phyloP scores from a whole-genome alignment of 2,888 invertebrate species.

The Spodoptera picta region DNA sequence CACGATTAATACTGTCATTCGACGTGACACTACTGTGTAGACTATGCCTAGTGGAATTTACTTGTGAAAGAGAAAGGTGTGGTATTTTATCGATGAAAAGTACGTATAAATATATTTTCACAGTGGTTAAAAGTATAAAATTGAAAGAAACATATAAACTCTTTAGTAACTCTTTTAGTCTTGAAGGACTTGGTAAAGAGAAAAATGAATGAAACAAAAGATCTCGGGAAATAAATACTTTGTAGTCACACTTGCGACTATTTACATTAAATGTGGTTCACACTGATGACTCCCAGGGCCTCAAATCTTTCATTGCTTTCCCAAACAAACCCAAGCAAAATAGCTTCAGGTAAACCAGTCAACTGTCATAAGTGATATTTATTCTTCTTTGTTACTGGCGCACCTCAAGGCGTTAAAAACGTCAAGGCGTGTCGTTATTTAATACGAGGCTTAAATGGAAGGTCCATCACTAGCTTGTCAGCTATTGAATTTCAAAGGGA shows the following conservation, averaged over 20 bases:
- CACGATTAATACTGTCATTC: constrained; percentile 36
- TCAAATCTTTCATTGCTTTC: constrained; percentile 2
- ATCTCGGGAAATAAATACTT: too few relatives aligned
- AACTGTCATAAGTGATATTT: constrained; percentile 44
- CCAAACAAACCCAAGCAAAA: constrained; percentile 18
- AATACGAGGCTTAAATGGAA: constrained; percentile 63
- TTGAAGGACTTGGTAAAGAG: too few relatives aligned
- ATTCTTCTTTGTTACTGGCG: constrained; percentile 54
- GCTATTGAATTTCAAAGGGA: constrained; percentile 68
- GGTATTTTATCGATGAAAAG: too few relatives aligned
- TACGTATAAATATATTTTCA: too few relatives aligned
- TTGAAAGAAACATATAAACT: too few relatives aligned
- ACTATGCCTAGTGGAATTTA: constrained; percentile 11
- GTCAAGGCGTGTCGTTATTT: constrained; percentile 63
- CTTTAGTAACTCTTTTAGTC: too few relatives aligned
- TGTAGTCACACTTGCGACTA: too few relatives aligned
- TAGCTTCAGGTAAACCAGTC: constrained; percentile 20
- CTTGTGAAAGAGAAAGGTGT: too few relatives aligned
- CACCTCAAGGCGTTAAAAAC: constrained; percentile 48
- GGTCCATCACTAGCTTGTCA: constrained; percentile 62
- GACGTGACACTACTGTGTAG: constrained; percentile 23
- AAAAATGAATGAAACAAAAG: too few relatives aligned
- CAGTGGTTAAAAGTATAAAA: too few relatives aligned
- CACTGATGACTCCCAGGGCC: too few relatives aligned
- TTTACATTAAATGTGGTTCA: too few relatives aligned